Conservation (phyloP, 1,140 invertebrate species). For the Chrysomallon squamiferum region DNA sequence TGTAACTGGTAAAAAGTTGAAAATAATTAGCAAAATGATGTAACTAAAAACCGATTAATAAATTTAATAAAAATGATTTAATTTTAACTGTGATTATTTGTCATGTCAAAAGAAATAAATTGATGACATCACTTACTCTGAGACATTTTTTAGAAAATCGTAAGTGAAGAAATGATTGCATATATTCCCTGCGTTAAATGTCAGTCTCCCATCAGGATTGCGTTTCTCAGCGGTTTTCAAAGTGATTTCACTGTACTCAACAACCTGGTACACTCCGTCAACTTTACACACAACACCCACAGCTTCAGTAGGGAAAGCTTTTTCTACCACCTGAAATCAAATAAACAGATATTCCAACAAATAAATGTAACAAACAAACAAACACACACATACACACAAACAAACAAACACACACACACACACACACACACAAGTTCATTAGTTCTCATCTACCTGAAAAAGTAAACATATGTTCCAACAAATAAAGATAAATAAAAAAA, state of each 20-base stretch:
- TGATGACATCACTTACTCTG: conserved; percentile 58
- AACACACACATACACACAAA: too few relatives aligned
- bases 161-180: conserved; percentile 97
- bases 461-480: too few relatives aligned
- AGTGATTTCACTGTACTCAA: conserved; percentile 98
- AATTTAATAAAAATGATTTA: too few relatives aligned
- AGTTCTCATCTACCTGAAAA: too few relatives aligned
- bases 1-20: too few relatives aligned
- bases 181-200: conserved; percentile 95
- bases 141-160: conserved; percentile 77
- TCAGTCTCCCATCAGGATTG: conserved; percentile 79
- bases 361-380: too few relatives aligned
- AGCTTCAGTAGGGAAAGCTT: conserved; percentile 87
- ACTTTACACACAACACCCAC: conserved; percentile 94
- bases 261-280: conserved; percentile 83
- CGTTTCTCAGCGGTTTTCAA: conserved; percentile 82
- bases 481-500: too few relatives aligned
- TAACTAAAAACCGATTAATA: too few relatives aligned
- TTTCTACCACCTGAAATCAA: conserved; percentile 85
- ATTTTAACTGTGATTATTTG: too few relatives aligned
- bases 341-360: background rate
- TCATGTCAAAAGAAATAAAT: background rate
- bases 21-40: too few relatives aligned
- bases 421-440: background rate
- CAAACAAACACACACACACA: too few relatives aligned